Evolutionary conservation across 1,140 invertebrate genomes (phyloP), one percentile per base, ranked within the genome.

Genomic region (Zeugodacus cucurbitae): DNA sequence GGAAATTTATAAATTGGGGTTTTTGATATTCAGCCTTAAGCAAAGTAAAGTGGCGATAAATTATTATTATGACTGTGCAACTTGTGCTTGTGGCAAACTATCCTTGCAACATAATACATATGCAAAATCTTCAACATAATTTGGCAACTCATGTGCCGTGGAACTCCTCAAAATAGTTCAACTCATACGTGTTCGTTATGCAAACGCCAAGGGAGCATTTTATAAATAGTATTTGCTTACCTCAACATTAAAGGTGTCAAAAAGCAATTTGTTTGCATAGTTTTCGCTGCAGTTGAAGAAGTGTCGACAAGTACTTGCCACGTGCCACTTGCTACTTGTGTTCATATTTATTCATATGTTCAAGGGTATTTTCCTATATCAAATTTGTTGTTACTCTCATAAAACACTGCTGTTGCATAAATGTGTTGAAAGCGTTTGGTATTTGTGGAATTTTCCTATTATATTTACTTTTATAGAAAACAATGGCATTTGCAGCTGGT

Each of bases 221-320:
- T 74, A 41, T 41, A 54, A 54, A 54, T 54, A 8, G 70, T 74
- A 41, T 74, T 74, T 74, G 70, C 70, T 41, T 74, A 41, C 70
- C 70, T 74, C 37, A 41, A 29, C 70, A 41, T 74, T 74, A 74
- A 41, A 74, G 70, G 32, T 17, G 32, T 74, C 41, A 41, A 74
- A 41, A 41, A 41, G 14, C 70, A 74, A 44, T 74, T 74, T 74
- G 37, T 74, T 41, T 74, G 34, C 22, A 74, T 74, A 32, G 34
- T 62, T 62, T 74, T 74, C 8, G 14, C 20, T n/a, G 14, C 20
- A 74, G 70, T 74, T 41, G 20, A 74, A 32, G 37, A 37, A 41
- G 70, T 74, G 70, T 74, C 37, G 70, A 41, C 70, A 74, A 74
- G 70, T 41, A 74, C 17, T 74, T 74, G 70, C 70, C 70, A 44